A percentile compares a stretch with the other conserved stretches of the same genome.
phyloP scores from a whole-genome alignment of 37 sponge, comb jelly and placozoan genomes.

The Beroe ovata region DNA sequence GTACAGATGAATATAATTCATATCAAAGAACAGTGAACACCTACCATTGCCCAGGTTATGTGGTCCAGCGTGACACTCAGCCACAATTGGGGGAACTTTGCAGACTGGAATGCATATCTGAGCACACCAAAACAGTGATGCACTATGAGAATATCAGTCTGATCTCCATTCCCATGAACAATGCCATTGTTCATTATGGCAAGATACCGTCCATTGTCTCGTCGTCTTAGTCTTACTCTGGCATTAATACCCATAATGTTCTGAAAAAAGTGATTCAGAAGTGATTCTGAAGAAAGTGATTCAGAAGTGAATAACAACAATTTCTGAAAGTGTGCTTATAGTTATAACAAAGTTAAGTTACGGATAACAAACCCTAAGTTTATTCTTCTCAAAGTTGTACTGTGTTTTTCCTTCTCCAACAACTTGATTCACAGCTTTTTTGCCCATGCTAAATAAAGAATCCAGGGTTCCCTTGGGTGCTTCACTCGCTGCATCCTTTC shows the following conservation, averaged over 20 bases:
- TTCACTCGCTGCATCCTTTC: not conserved
- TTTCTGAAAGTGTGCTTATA: no score
- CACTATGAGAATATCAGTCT: conserved; percentile 22
- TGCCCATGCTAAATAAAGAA: conserved; percentile 13
- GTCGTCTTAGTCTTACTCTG: not conserved
- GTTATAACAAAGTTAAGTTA: no score
- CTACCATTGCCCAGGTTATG: conserved; percentile 65
- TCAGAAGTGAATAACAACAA: no score
- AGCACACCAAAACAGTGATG: conserved; percentile 56
- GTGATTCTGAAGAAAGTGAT: no score
- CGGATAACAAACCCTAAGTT: conserved; percentile 48
- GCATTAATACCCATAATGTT: not conserved
- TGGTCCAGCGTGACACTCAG: conserved; percentile 50
- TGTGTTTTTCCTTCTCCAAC: conserved; percentile 47
- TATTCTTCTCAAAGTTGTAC: conserved; percentile 41
- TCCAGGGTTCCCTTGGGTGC: conserved; percentile 1
- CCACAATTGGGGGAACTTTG: conserved; percentile 30
- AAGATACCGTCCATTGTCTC: not conserved
- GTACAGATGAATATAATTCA: no score
- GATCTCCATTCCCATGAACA: conserved; percentile 43
- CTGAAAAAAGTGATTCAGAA: no score
- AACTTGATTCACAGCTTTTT: not conserved
- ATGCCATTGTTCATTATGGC: conserved; percentile 53
- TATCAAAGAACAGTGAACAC: no score
- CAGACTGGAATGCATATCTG: conserved; percentile 61